Conservation (phyloP, 2,113 vertebrate species). For the Cygnus atratus region DNA sequence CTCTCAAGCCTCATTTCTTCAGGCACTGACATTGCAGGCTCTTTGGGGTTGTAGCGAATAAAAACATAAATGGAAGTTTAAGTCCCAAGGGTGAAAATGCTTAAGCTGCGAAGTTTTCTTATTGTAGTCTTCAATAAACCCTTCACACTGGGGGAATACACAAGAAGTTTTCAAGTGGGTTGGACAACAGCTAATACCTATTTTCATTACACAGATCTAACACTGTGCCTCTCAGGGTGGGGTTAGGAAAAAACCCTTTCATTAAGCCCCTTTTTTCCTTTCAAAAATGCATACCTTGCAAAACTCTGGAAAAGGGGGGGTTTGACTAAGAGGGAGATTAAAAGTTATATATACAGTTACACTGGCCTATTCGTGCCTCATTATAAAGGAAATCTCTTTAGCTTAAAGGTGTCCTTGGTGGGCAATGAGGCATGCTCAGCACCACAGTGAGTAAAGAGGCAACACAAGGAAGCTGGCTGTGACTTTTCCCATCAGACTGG, state of each 20-base stretch:
- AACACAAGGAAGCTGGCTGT: neutral
- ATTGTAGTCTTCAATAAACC: constrained; percentile 15
- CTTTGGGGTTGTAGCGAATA: constrained; percentile 31
- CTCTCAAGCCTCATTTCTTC: constrained; percentile 53
- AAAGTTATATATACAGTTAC: neutral
- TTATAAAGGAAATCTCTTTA: neutral
- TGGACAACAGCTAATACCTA: neutral
- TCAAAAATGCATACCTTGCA: neutral
- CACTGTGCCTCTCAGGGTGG: neutral
- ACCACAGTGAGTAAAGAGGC: neutral
- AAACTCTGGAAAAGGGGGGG: neutral
- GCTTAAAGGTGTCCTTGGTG: neutral
- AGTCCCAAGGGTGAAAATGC: neutral
- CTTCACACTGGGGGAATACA: neutral
- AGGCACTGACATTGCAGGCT: neutral
- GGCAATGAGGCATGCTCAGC: accelerated
- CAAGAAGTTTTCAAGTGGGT: neutral
- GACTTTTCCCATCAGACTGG: neutral
- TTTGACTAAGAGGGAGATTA: neutral
- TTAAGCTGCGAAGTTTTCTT: constrained; percentile 18
- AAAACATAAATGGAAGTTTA: constrained; percentile 42
- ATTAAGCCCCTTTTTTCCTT: neutral
- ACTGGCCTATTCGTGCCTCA: neutral
- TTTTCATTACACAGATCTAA: neutral
- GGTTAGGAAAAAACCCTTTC: neutral